Base-by-base conservation (phyloP, 2,797 vertebrate genomes). In the Cossypha caffra region DNA sequence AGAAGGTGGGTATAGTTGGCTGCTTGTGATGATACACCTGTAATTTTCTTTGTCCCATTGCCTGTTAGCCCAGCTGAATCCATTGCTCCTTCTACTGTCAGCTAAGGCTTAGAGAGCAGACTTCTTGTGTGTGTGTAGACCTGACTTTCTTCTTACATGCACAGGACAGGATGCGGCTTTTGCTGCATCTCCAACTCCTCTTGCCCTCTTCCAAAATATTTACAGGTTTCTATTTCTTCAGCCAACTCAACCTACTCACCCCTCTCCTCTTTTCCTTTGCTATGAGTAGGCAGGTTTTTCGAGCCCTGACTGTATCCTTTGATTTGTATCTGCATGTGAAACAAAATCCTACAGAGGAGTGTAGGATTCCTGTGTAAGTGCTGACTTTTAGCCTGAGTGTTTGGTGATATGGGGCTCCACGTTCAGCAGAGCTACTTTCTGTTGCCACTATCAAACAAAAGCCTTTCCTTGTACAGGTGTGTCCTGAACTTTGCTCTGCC, bases 401-500 rank as follows among this genome's bases (percentile, higher is more conserved):
- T 1, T 24, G 20, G 33, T n/a, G 16, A 16, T 51, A 3, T 0
- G 0, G 24, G 11, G 8, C 40, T 66, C 47, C 45, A 38, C 1
- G 0, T 80, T 83, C 21, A 35, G 64, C 37, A 87, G 63, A 87
- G 10, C 43, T 72, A 0, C 48, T 28, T 48, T 55, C 21, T 84
- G 29, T 64, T 88, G 35, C 50, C 7, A 5, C 23, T 64, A 2
- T 51, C 28, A 50, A 29, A n/a, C 19, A 54, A 75, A 81, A 59
- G 51, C 26, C 14, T 92, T 58, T 75, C 37, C 48, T 31, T 67
- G 21, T 50, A 20, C 35, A 61, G 92, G 77, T 91, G 93, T 76
- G 88, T 63, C 71, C 71, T 82, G 95, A 71, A 85, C 83, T 95
- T 96, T 82, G 82, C 13, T 68, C 87, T 82, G 80, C 75, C 64